Conservation (phyloP, 2,888 invertebrate species). For the Linyphia triangularis region DNA sequence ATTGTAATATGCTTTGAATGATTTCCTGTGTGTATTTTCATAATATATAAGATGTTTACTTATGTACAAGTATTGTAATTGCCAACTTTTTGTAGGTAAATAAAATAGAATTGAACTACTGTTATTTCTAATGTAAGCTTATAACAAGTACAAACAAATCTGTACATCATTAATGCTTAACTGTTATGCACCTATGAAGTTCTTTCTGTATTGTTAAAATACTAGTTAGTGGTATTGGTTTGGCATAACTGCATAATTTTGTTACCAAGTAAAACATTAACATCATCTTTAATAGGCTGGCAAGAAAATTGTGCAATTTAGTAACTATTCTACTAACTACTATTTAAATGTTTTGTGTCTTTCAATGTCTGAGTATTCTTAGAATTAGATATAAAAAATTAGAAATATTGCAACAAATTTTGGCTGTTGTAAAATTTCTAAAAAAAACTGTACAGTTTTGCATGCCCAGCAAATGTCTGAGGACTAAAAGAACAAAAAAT, state of each 20-base stretch:
- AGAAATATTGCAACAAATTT: slow-evolving; percentile 53
- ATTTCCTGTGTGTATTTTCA: neutral
- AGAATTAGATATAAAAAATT: slow-evolving; percentile 17
- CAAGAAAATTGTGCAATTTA: neutral
- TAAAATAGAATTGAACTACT: neutral
- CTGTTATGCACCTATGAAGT: too few species aligned
- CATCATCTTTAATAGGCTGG: too few species aligned
- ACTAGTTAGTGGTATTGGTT: too few species aligned
- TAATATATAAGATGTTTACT: neutral
- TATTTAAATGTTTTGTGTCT: neutral
- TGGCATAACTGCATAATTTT: too few species aligned
- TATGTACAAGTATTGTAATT: neutral
- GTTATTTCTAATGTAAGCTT: slow-evolving; percentile 4
- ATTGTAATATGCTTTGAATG: neutral
- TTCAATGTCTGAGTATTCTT: slow-evolving; percentile 15
- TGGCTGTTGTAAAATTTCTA: slow-evolving; percentile 45
- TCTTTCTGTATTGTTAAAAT: too few species aligned
- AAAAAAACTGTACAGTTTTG: slow-evolving; percentile 20
- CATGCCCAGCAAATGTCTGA: neutral
- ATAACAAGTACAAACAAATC: slow-evolving; percentile 18
- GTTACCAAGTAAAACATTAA: too few species aligned
- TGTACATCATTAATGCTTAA: neutral
- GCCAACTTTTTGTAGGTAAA: neutral
- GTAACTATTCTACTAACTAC: too few species aligned
- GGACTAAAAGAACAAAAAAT: slow-evolving; percentile 31